A percentile compares a stretch with the other conserved stretches of the same genome.
Conservation (phyloP, 2,888 invertebrate genomes). For the Conomelus anceps region DNA sequence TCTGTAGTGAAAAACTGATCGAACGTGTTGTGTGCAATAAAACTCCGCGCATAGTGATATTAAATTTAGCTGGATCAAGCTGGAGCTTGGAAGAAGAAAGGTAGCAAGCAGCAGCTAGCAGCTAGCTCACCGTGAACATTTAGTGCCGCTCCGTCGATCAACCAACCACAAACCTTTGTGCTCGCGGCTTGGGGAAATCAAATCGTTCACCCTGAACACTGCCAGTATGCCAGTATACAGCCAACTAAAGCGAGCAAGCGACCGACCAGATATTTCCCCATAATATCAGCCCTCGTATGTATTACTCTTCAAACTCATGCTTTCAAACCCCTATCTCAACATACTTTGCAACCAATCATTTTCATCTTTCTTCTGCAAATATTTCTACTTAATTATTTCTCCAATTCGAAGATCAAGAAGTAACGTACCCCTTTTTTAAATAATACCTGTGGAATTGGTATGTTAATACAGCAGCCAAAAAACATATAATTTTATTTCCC, state of each 20-base stretch:
- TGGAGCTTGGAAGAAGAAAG: background rate
- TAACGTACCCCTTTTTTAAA: too few relatives aligned
- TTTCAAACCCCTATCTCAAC: background rate
- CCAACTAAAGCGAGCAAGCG: background rate
- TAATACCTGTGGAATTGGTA: too few relatives aligned
- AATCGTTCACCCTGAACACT: background rate
- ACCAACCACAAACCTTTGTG: background rate
- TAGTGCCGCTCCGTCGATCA: background rate
- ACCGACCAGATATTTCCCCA: background rate
- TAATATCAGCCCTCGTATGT: background rate
- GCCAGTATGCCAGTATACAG: background rate
- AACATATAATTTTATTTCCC: too few relatives aligned
- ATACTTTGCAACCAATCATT: background rate
- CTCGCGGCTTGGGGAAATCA: background rate
- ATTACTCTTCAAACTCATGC: background rate
- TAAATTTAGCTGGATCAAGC: background rate
- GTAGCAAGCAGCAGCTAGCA: background rate
- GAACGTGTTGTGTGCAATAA: background rate
- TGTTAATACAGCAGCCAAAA: too few relatives aligned
- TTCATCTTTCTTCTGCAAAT: background rate
- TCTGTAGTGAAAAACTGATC: background rate
- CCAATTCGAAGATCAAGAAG: too few relatives aligned
- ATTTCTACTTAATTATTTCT: too few relatives aligned
- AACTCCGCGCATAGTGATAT: background rate
- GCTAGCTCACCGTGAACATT: background rate